Evolutionary conservation across 2,113 vertebrate genomes (phyloP), one percentile per base, ranked within the genome.

Genomic region (Dasypus novemcinctus): DNA sequence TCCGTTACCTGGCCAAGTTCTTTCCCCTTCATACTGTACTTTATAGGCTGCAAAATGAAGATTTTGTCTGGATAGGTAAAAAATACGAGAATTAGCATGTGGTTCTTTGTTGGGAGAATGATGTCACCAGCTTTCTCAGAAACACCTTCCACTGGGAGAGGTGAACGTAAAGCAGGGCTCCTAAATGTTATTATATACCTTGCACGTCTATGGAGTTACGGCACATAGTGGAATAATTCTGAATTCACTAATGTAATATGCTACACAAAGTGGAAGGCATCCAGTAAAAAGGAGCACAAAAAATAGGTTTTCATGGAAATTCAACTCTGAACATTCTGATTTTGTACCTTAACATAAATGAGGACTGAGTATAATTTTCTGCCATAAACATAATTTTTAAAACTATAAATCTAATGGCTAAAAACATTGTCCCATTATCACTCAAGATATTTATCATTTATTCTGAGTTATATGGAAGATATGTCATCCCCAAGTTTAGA

Each of bases 261-360:
- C 52, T n/a, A 63, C 20, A 49, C 18, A 33, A 69, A 84, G 68
- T 85, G 64, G 85, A 93, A 91, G 52, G 14, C 66, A 41, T 27
- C 57, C 69, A 86, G 57, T 59, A n/a, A 27, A 72, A 69, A 78
- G n/a, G 12, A 52, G 66, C 49, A 76, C 54, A 68, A 7, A 92
- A 92, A 92, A 64, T 20, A 76, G n/a, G 27, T 71, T 80, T 78
- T 59, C 78, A 93, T 79, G 57, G 61, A 80, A 91, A 71, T 87
- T 75, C 71, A 79, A 87, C 68, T 93, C n/a, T 72, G 61, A 85
- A 36, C 14, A 36, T 78, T 74, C 72, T 93, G 52, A 46, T 38
- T 91, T 85, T 66, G 11, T 69, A 68, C 57, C 54, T 90, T 91
- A 57, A 71, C 46, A 93, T 61, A 94, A 89, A 69, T 76, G 61